Base-by-base conservation (phyloP, 2,888 invertebrate genomes). In the Lingula anatina region DNA sequence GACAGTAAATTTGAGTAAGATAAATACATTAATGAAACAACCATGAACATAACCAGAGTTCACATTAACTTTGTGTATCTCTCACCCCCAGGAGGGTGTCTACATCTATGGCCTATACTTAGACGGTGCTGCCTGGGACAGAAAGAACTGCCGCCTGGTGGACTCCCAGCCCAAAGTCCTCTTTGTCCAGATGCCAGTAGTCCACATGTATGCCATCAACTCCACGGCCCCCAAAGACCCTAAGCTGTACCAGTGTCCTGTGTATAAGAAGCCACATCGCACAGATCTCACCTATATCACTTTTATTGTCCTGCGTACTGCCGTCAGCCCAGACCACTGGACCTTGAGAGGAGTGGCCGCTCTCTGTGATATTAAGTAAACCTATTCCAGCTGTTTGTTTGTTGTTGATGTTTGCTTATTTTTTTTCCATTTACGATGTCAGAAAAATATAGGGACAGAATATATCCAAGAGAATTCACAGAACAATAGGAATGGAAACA, bases 351-450 rank as follows among this genome's bases (percentile, higher is more conserved):
- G 91, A 12, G 90, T 89, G 7, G 92, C 91, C 5, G 81, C 91
- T 27, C 81, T 92, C 37, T 91, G 91, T 75, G 91, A 92, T 73
- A 85, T 86, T 61, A 90, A 90, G 80, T 90, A 84, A 81, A 50
- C 44, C 23, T 21, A 15, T 41, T 21, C n/a, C 35, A 12, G 9
- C 12, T 15, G 7, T 7, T 7, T 42, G 15, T 42, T 9, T 12
- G 15, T 42, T n/a, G 15, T 31, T 31, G 15, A 12, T 31, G 9
- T 9, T 31, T 31, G 15, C 35, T 31, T 9, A 12, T 31, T 12
- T 12, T 31, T 31, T 12, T 31, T 31, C 35, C n/a, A n/a, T n/a
- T n/a, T n/a, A n/a, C n/a, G n/a, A n/a, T n/a, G n/a, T n/a, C n/a
- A n/a, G n/a, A n/a, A n/a, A n/a, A n/a, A n/a, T n/a, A n/a, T n/a